These are phyloP conservation scores for Rallus limicola DNA, from an alignment of 2,113 vertebrate genomes.

Conservation along the genomic window DNA sequence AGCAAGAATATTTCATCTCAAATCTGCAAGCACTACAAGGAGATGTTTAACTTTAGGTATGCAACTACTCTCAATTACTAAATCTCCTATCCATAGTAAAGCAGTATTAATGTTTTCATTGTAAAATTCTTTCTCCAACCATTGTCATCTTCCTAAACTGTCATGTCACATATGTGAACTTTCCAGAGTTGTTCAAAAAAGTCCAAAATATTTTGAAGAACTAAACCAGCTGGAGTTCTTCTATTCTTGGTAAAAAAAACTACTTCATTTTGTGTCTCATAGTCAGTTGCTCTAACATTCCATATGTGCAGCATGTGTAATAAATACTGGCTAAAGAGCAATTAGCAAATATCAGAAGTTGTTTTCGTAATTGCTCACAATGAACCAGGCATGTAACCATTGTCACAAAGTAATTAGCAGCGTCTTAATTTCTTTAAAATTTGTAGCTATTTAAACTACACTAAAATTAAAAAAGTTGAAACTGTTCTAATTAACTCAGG, in stretches of 20 bases:
- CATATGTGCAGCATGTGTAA: neutral
- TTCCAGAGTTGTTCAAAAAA: neutral
- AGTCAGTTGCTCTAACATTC: conserved; percentile 10
- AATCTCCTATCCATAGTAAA: neutral
- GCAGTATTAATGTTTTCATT: neutral
- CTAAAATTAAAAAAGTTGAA: conserved; percentile 16
- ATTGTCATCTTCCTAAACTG: neutral
- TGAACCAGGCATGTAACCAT: conserved; percentile 5
- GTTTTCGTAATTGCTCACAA: neutral
- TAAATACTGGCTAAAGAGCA: conserved; percentile 49
- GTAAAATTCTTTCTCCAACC: neutral
- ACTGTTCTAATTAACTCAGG: conserved; percentile 17
- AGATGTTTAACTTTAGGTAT: neutral
- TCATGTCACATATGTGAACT: neutral
- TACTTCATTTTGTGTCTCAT: neutral
- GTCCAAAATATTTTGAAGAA: neutral
- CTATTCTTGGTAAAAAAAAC: neutral
- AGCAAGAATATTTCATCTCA: neutral
- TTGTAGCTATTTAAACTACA: conserved; percentile 45
- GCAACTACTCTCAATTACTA: neutral
- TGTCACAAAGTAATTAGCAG: conserved; percentile 57
- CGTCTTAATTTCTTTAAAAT: conserved; percentile 49
- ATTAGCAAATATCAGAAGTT: conserved; percentile 35
- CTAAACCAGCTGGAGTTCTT: neutral
- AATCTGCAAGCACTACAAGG: neutral